These are phyloP conservation scores for Hormaphis cornu DNA, from an alignment of 1,140 invertebrate species.

Conservation along the genomic window DNA sequence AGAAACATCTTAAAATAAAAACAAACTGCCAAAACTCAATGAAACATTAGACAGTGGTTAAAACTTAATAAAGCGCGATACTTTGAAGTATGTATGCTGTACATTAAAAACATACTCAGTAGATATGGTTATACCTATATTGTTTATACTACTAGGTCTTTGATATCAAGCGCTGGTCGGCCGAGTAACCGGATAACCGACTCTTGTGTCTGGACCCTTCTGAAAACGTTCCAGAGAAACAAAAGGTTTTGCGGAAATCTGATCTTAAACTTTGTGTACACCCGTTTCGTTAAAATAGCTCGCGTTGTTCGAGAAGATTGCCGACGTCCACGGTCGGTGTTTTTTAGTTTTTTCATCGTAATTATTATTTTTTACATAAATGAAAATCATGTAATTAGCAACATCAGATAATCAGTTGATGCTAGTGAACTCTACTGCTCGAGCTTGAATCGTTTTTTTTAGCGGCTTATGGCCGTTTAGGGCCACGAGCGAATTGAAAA, in stretches of 20 bases:
- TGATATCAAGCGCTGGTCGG: not conserved
- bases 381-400: conserved; percentile 26
- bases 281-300: not conserved
- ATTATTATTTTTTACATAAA: no score
- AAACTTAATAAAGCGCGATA: not conserved
- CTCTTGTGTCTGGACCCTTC: not conserved
- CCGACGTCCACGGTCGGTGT: not conserved
- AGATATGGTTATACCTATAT: no score
- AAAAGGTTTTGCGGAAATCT: conserved; percentile 18
- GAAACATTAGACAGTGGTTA: no score
- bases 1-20: no score
- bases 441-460: no score
- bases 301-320: conserved; percentile 4
- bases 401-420: conserved; percentile 19
- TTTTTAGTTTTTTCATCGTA: no score
- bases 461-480: no score
- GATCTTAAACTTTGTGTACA: conserved; percentile 15
- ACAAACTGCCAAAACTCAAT: no score
- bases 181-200: not conserved
- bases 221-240: not conserved
- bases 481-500: no score
- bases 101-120: not conserved
- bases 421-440: no score
- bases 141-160: not conserved
- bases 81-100: not conserved